Evolutionary conservation across 2,888 invertebrate genomes (phyloP).

Genomic region (Dynastes maya): DNA sequence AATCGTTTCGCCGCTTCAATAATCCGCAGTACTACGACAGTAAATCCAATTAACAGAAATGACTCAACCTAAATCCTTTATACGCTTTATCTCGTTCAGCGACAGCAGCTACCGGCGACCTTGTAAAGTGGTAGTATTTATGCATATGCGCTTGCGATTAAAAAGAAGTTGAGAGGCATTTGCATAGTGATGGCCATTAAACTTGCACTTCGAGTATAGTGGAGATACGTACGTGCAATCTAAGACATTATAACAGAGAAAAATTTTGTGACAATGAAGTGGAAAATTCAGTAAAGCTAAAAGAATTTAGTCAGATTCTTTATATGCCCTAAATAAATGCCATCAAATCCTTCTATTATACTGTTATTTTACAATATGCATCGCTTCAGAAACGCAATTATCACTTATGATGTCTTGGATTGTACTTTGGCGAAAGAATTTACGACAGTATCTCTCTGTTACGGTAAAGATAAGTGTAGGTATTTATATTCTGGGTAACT

Average conservation of each 20-base stretch:
- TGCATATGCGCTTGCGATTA: background rate
- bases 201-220: slow-evolving; percentile 20
- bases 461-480: too few relatives aligned
- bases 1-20: slow-evolving; percentile 22
- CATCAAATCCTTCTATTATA: too few relatives aligned
- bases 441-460: too few relatives aligned
- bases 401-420: too few relatives aligned
- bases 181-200: slow-evolving; percentile 20
- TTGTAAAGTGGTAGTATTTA: slow-evolving; percentile 20
- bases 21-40: slow-evolving; percentile 22
- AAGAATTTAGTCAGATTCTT: too few relatives aligned
- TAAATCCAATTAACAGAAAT: slow-evolving; percentile 46
- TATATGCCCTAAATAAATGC: too few relatives aligned
- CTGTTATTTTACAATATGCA: too few relatives aligned
- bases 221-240: background rate
- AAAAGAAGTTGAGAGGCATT: slow-evolving; percentile 7
- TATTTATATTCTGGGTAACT: too few relatives aligned
- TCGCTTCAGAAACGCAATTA: too few relatives aligned
- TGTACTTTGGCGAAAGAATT: too few relatives aligned
- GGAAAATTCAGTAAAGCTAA: background rate
- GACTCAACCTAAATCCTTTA: slow-evolving; percentile 37
- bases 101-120: slow-evolving; percentile 21
- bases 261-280: background rate
- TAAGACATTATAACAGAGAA: background rate
- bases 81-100: slow-evolving; percentile 1